Evolutionary conservation across 2,113 vertebrate species (phyloP), one percentile per base, ranked within the genome.

Genomic region (Campylomormyrus tamandua): DNA sequence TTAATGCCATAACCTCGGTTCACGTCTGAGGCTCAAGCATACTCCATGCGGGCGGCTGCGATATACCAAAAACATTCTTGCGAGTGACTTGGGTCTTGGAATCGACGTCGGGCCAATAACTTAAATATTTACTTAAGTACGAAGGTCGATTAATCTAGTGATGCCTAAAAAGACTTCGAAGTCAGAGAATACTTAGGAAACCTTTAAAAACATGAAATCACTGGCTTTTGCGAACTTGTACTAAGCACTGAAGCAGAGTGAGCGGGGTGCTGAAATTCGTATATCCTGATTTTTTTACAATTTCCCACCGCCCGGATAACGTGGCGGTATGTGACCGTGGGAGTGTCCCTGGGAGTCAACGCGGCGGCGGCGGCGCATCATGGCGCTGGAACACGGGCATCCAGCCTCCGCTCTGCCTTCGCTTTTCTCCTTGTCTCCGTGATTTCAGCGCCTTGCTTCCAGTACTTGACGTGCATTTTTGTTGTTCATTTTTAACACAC

Each of bases 371-470:
- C 62, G 88, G 91, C 90, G 94, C 93, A 94, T 93, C 95, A 95
- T 96, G 95, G 95, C 94, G 94, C 93, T 93, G 87, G 87, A 90
- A 77, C 80, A 77, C 90, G 24, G 90, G 53, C 84, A 92, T 80
- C 87, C 7, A 90, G 92, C 93, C 89, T 93, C 91, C 91, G 83
- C 70, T 91, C 62, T 91, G 92, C 83, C 93, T 48, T 74, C 83
- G 46, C 85, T 89, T 89, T 83, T 90, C 46, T 90, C 91, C 88
- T 88, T 88, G 21, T 89, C 85, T 39, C 62, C 24, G 49, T 53
- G 90, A 88, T 85, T 85, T 52, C 35, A 19, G 52, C 52, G 48
- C 39, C 13, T 27, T n/a, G 35, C 17, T 42, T 19, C 5, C 15
- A 80, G 74, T n/a, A 7, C 74, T 39, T 5, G 74, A 39, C 15